These are phyloP conservation scores for Acanthurus lineatus DNA, from an alignment of 2,797 vertebrate species.

Conservation along the genomic window DNA sequence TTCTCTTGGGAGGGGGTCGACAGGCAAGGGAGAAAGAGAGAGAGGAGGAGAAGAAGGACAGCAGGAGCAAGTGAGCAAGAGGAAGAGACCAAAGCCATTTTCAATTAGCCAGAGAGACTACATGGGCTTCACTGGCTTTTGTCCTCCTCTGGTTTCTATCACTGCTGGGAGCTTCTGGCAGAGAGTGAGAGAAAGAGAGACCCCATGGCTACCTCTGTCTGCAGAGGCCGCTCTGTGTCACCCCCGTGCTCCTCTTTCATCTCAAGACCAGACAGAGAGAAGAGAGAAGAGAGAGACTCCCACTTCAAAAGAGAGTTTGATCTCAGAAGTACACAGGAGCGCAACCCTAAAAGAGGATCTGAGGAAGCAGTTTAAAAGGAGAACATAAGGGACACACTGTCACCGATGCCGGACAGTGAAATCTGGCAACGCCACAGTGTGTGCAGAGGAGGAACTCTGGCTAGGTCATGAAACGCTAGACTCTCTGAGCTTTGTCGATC, in stretches of 20 bases:
- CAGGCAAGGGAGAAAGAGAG: slow-evolving; percentile 36
- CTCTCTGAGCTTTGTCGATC: slow-evolving; percentile 36
- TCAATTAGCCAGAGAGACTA: slow-evolving; percentile 77
- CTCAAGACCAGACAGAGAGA: slow-evolving; percentile 77
- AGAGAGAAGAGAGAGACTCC: slow-evolving; percentile 62
- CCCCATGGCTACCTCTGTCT: slow-evolving; percentile 72
- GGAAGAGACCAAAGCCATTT: slow-evolving; percentile 72
- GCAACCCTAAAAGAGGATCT: slow-evolving; percentile 72
- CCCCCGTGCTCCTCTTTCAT: slow-evolving; percentile 81
- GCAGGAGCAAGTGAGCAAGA: slow-evolving; percentile 48
- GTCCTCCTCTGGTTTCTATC: slow-evolving; percentile 81
- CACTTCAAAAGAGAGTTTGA: slow-evolving; percentile 86
- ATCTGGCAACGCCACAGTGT: slow-evolving; percentile 28
- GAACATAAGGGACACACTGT: slow-evolving; percentile 75
- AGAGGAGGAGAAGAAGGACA: slow-evolving; percentile 45
- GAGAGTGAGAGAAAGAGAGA: slow-evolving; percentile 48
- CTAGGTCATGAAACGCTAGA: slow-evolving; percentile 45
- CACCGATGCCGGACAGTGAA: slow-evolving; percentile 58
- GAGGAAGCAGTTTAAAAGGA: slow-evolving; percentile 71
- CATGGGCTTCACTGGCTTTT: slow-evolving; percentile 71
- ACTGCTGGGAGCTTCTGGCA: slow-evolving; percentile 70
- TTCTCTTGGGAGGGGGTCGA: slow-evolving; percentile 41
- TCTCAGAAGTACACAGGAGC: slow-evolving; percentile 77
- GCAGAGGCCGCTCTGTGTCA: slow-evolving; percentile 72
- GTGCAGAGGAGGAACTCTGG: slow-evolving; percentile 47